Base-by-base conservation (phyloP, 2,113 vertebrate genomes). In the Dicentrarchus labrax region DNA sequence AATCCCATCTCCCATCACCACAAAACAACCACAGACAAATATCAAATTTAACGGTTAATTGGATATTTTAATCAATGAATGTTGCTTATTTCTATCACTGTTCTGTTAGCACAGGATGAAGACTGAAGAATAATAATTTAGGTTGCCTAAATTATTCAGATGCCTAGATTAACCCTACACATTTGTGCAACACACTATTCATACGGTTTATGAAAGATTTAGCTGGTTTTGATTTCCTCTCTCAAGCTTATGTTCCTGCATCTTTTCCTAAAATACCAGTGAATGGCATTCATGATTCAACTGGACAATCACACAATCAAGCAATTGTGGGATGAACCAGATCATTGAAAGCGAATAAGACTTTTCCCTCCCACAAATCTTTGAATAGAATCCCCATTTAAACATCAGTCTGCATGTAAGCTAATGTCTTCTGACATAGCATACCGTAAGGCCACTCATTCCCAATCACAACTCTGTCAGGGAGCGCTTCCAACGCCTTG, bases 251-350 rank as follows among this genome's bases (percentile, higher is more conserved):
- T 71, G 38, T 88, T 91, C 47, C 73, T 68, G 60, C 70, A 71
- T 85, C 48, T 80, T 83, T 90, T 91, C 87, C 89, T 93, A 93
- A 94, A 95, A 94, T 93, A 89, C 86, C 86, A 86, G 61, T 84
- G 77, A 89, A 88, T 86, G 78, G 71, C 76, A 72, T 78, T 82
- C 56, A 69, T 56, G 57, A 87, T 88, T 73, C 72, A 71, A 65
- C 83, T 17, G 84, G 81, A 91, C 90, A 85, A 87, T 66, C 72
- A 82, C 89, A 89, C 84, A 90, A 85, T 86, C 75, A 84, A 86
- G 73, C 89, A 73, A 85, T 82, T 85, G 86, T 88, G 79, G 84
- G 81, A 89, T 88, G 86, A 79, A 86, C 60, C 65, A 68, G 86
- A 90, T 89, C 82, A 72, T 39, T 80, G 89, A 81, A 80, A 90